Percentiles rank a stretch among this genome's conserved stretches.
phyloP scores from a whole-genome alignment of 2,797 vertebrate genomes.

The Parambassis ranga region DNA sequence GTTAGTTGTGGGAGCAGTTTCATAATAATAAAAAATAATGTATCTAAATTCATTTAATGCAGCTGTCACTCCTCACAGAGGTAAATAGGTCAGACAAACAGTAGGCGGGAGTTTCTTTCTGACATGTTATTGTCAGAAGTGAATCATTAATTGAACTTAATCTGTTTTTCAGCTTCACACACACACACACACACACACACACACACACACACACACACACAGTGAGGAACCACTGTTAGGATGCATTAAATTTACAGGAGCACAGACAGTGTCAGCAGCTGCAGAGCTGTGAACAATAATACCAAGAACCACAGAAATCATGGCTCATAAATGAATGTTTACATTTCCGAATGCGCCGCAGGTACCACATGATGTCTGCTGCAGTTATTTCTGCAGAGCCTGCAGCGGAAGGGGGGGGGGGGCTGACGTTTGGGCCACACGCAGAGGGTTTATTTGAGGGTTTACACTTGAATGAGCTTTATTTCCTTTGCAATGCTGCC shows the following conservation, averaged over 20 bases:
- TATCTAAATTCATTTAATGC: no score
- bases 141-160: no score
- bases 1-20: not conserved
- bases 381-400: constrained; percentile 26
- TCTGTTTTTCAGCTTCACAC: no score
- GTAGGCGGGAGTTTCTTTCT: no score
- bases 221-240: not conserved
- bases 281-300: not conserved
- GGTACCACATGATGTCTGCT: constrained; percentile 23
- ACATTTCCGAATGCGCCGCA: constrained; percentile 21
- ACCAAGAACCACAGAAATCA: not conserved
- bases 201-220: no score
- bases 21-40: no score
- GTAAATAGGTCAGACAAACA: no score
- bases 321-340: constrained; percentile 8
- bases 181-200: no score
- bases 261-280: not conserved
- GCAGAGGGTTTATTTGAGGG: constrained; percentile 19
- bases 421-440: constrained; percentile 14
- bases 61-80: no score
- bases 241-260: no score
- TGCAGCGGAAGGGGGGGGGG: constrained; percentile 34
- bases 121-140: not conserved
- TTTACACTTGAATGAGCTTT: constrained; percentile 31
- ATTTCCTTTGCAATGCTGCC: constrained; percentile 22